Conservation (phyloP, 92 coral and sea anemone species). For the Pocillopora meandrina region DNA sequence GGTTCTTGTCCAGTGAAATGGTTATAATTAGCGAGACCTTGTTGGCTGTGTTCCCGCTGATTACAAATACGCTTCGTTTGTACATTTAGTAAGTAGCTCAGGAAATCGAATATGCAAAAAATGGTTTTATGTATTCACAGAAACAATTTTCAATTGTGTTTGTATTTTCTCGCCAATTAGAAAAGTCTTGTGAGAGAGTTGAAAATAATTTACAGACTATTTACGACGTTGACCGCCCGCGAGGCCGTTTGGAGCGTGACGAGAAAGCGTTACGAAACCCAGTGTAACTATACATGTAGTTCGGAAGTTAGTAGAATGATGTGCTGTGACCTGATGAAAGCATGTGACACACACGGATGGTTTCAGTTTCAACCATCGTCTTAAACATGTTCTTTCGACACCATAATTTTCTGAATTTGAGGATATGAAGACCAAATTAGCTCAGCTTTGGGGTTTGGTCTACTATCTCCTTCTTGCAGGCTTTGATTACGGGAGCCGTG, state of each 20-base stretch:
- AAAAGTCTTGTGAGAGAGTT: neutral
- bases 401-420: neutral
- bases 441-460: constrained; percentile 10
- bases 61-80: constrained; percentile 1
- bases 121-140: neutral
- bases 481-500: neutral
- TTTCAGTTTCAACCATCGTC: constrained; percentile 26
- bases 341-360: neutral
- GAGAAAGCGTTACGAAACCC: constrained; percentile 22
- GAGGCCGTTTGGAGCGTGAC: constrained; percentile 18
- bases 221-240: too few relatives aligned
- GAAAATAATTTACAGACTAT: too few relatives aligned
- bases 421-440: constrained; percentile 8
- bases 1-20: constrained; percentile 18
- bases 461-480: neutral
- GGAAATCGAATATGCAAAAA: constrained; percentile 26
- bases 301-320: neutral
- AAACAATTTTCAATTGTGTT: neutral
- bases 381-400: constrained; percentile 13
- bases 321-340: neutral
- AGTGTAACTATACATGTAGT: neutral
- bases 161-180: neutral
- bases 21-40: constrained; percentile 13
- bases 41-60: neutral
- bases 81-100: neutral